Conservation (phyloP, 92 coral and sea anemone species). For the Montipora capitata region DNA sequence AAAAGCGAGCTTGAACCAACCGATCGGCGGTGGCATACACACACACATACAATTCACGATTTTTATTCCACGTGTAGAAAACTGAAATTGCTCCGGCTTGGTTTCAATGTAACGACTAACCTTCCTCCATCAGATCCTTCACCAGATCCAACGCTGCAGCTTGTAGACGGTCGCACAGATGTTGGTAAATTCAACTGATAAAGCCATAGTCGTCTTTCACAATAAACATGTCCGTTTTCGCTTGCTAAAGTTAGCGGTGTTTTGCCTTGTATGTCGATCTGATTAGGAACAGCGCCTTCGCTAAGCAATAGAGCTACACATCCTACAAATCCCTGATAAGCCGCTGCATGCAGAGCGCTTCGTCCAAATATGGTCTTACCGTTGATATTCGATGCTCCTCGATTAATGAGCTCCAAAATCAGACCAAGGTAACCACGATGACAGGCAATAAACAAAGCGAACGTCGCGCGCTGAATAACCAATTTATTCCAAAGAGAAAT, state of each 20-base stretch:
- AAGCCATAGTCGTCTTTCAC: slow-evolving; percentile 92
- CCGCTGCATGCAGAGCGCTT: slow-evolving; percentile 90
- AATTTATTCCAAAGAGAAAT: slow-evolving; percentile 92
- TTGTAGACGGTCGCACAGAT: slow-evolving; percentile 19
- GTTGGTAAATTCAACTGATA: slow-evolving; percentile 81
- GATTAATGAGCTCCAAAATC: slow-evolving; percentile 90
- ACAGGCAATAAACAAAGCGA: slow-evolving; percentile 92
- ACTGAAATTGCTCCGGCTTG: too few relatives aligned
- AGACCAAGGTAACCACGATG: slow-evolving; percentile 96
- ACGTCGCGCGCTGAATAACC: slow-evolving; percentile 92
- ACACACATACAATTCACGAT: neutral
- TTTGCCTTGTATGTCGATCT: slow-evolving; percentile 83
- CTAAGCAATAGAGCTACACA: slow-evolving; percentile 93
- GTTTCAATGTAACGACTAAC: neutral
- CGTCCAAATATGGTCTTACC: slow-evolving; percentile 93
- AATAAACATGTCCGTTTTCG: slow-evolving; percentile 90
- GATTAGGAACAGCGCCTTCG: slow-evolving; percentile 89
- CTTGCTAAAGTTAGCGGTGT: slow-evolving; percentile 86
- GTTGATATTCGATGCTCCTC: slow-evolving; percentile 91
- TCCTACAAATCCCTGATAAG: slow-evolving; percentile 98
- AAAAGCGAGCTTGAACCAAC: too few relatives aligned
- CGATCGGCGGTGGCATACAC: too few relatives aligned
- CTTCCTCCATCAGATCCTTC: slow-evolving; percentile 1
- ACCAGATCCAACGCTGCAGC: slow-evolving; percentile 1
- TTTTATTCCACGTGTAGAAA: too few relatives aligned